A percentile compares a stretch with the other conserved stretches of the same genome.
Evolutionary conservation across 1,140 invertebrate species (phyloP).

Genomic region (Halictus rubicundus): DNA sequence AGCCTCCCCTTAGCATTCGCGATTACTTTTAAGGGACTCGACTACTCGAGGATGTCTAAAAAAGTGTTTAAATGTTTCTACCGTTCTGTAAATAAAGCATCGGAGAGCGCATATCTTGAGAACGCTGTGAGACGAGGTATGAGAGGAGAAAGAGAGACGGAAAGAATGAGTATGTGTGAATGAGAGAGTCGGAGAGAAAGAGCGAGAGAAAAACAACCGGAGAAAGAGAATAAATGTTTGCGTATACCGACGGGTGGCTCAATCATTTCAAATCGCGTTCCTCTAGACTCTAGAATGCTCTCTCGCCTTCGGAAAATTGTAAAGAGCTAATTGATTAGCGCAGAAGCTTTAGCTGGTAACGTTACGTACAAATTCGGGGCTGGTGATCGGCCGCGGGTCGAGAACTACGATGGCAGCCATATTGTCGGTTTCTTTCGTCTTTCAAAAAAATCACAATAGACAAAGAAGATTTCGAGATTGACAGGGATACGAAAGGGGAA

Average conservation of each 20-base stretch:
- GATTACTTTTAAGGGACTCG: slow-evolving; percentile 67
- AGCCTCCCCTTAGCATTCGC: slow-evolving; percentile 52
- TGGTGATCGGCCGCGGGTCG: slow-evolving; percentile 1
- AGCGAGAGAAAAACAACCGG: not conserved
- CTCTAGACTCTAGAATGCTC: slow-evolving; percentile 24
- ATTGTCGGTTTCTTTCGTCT: too few species aligned
- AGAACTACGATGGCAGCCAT: not conserved
- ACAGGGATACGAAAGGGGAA: too few species aligned
- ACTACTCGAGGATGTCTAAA: slow-evolving; percentile 53
- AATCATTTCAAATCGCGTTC: slow-evolving; percentile 47
- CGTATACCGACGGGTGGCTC: slow-evolving; percentile 52
- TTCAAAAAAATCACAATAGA: too few species aligned
- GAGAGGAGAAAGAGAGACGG: slow-evolving; percentile 10
- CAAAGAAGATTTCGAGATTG: too few species aligned
- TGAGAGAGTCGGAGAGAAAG: slow-evolving; percentile 15
- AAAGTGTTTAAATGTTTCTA: slow-evolving; percentile 73
- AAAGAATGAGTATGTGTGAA: not conserved
- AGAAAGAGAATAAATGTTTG: slow-evolving; percentile 60
- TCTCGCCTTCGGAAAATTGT: not conserved
- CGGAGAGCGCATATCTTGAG: slow-evolving; percentile 45
- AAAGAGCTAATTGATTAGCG: not conserved
- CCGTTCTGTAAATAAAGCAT: slow-evolving; percentile 72
- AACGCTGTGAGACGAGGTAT: slow-evolving; percentile 27
- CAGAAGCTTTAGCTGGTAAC: not conserved
- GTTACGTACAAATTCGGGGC: not conserved